These are phyloP conservation scores for Eilema sororculum DNA, from an alignment of 2,888 invertebrate species.

Conservation along the genomic window DNA sequence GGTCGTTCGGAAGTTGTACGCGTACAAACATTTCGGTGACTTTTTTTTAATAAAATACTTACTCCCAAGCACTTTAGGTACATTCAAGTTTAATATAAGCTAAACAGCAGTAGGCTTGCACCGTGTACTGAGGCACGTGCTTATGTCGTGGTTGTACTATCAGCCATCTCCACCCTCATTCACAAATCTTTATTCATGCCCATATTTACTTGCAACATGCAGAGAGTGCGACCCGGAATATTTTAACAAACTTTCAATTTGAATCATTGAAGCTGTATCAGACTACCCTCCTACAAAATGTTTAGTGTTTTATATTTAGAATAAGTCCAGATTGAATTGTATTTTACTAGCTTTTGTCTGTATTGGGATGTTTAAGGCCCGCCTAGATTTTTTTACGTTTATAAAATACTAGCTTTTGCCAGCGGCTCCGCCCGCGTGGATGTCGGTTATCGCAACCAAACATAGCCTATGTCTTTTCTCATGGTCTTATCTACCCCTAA, in stretches of 20 bases:
- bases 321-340: neutral
- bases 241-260: conserved; percentile 59
- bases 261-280: conserved; percentile 43
- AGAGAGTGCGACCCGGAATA: conserved; percentile 54
- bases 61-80: conserved; percentile 11
- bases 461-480: too few relatives aligned
- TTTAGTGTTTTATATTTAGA: neutral
- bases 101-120: conserved; percentile 58
- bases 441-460: too few relatives aligned
- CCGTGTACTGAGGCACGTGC: conserved; percentile 69
- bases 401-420: too few relatives aligned
- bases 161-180: conserved; percentile 73
- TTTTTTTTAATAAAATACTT: conserved; percentile 7
- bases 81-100: conserved; percentile 31
- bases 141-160: conserved; percentile 77
- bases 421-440: too few relatives aligned
- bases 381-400: too few relatives aligned
- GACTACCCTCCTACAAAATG: conserved; percentile 30
- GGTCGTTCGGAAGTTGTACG: too few relatives aligned
- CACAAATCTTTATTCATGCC: conserved; percentile 72
- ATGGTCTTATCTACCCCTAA: too few relatives aligned
- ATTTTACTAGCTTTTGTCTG: too few relatives aligned
- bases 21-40: neutral
- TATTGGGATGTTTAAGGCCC: too few relatives aligned
- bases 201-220: conserved; percentile 56